These are phyloP conservation scores for Ctenopoma multispine DNA, from an alignment of 2,797 vertebrate species.

Conservation along the genomic window DNA sequence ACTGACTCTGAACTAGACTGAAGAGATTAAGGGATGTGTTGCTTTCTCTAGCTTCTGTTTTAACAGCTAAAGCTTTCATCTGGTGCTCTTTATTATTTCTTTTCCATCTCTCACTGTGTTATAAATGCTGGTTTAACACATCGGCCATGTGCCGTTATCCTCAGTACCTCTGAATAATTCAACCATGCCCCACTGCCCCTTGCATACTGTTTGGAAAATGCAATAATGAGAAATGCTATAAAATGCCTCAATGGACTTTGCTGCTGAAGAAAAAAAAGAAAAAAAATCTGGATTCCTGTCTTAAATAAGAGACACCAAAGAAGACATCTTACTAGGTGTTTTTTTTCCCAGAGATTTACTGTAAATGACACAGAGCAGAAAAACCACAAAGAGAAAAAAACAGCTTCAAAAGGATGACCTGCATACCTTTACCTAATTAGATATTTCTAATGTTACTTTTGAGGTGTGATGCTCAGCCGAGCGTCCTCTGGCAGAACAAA, in stretches of 20 bases:
- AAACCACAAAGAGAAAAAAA: constrained; percentile 49
- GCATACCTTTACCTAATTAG: constrained; percentile 76
- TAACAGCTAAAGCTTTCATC: constrained; percentile 88
- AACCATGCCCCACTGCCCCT: constrained; percentile 89
- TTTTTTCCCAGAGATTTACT: constrained; percentile 73
- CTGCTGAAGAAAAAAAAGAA: constrained; percentile 37
- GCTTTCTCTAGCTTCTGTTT: constrained; percentile 72
- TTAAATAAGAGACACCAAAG: constrained; percentile 63
- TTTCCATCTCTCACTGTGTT: constrained; percentile 61
- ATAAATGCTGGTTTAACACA: constrained; percentile 88
- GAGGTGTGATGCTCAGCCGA: constrained; percentile 75
- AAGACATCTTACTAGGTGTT: constrained; percentile 56
- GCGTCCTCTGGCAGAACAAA: constrained; percentile 78
- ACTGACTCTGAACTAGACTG: constrained; percentile 3
- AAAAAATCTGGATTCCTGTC: constrained; percentile 34
- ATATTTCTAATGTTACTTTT: constrained; percentile 82
- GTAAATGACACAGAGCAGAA: constrained; percentile 45
- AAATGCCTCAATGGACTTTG: constrained; percentile 83
- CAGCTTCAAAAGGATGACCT: constrained; percentile 72
- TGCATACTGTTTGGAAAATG: constrained; percentile 91
- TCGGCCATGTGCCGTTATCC: constrained; percentile 83
- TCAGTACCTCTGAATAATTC: constrained; percentile 92
- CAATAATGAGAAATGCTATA: constrained; percentile 92
- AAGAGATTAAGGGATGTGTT: constrained; percentile 25
- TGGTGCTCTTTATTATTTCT: constrained; percentile 72